Evolutionary conservation across 2,888 invertebrate genomes (phyloP), one percentile per base, ranked within the genome.

Genomic region (Drosophila anceps): DNA sequence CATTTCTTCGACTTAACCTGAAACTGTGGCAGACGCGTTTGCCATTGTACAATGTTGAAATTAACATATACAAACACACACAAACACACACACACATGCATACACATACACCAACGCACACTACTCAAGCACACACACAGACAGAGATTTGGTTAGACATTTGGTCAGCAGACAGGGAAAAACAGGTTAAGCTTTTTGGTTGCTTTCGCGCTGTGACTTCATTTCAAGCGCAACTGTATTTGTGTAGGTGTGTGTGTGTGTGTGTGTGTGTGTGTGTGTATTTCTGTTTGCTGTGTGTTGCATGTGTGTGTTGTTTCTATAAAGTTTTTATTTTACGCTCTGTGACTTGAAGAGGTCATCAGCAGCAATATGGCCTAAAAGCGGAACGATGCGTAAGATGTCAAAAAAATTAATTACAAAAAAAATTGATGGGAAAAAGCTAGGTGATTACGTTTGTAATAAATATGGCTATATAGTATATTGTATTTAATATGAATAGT

Each of bases 131-230:
- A 65, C 35, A 46, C 15, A 43, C 39, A 64, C 53, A 64, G 15
- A 58, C 20, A 69, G 4, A 24, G 31, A 57, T 53, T 51, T 73
- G 39, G 65, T 75, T 60, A 74, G 69, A 48, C 58, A 54, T 29
- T 51, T 68, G 67, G 59, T 41, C 60, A 60, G 43, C 51, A 69
- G 62, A 44, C 65, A 66, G 51, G 63, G 66, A 59, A 84, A 81
- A 84, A 84, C 84, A 84, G 84, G 84, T 84, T 84, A 87, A 84
- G 87, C 89, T 84, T 84, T 66, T 73, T 63, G 84, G 73, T 68
- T 63, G 72, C 76, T 77, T 77, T 77, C 79, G 66, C 74, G 87
- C 83, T 82, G 70, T 84, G 89, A 84, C 84, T 84, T 84, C 84
- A 84, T 84, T 84, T 84, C 66, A 60, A 72, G 65, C 84, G 51